These are phyloP conservation scores for Plutella xylostella DNA, from an alignment of 2,888 invertebrate species.

Conservation along the genomic window DNA sequence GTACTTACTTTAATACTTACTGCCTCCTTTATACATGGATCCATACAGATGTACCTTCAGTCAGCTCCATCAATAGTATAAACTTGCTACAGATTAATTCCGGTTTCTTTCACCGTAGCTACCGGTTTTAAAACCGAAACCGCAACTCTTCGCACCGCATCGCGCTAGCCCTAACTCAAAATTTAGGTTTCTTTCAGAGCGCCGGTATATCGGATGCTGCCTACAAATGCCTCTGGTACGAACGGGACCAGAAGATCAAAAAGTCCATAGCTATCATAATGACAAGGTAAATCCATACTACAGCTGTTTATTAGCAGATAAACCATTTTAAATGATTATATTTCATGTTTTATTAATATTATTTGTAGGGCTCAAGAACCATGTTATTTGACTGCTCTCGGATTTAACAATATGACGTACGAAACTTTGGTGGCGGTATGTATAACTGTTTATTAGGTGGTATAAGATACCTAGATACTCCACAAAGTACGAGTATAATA, in stretches of 20 bases:
- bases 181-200: slow-evolving; percentile 19
- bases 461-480: too few species aligned
- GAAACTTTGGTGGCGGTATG: slow-evolving; percentile 22
- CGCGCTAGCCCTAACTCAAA: too few species aligned
- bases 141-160: too few species aligned
- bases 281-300: slow-evolving; percentile 17
- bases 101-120: too few species aligned
- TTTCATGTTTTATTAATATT: neutral
- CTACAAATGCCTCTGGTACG: slow-evolving; percentile 21
- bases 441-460: too few species aligned
- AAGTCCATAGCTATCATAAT: slow-evolving; percentile 22
- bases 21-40: too few species aligned
- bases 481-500: too few species aligned
- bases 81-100: too few species aligned
- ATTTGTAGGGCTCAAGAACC: slow-evolving; percentile 24
- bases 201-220: slow-evolving; percentile 22
- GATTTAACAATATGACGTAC: slow-evolving; percentile 22
- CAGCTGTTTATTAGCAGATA: neutral
- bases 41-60: too few species aligned
- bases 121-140: too few species aligned
- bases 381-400: slow-evolving; percentile 22
- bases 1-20: too few species aligned
- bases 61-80: too few species aligned
- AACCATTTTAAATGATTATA: neutral
- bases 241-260: slow-evolving; percentile 18